Base-by-base conservation (phyloP, 23 tunicate species). In the Halocynthia roretzi region DNA sequence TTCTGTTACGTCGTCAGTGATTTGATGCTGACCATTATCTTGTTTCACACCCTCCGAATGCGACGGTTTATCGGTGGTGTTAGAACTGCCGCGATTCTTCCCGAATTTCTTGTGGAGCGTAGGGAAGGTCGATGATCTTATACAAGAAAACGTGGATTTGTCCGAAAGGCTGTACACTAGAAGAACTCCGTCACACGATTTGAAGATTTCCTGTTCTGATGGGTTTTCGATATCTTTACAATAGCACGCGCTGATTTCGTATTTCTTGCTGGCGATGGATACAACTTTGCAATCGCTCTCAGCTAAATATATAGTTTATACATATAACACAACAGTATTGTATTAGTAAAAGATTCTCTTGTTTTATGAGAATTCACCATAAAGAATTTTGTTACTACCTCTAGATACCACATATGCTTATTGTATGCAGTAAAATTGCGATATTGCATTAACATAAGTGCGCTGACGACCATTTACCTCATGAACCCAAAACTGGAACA, bases 111-210 rank as follows among this genome's bases (percentile, higher is more conserved):
- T 84, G 68, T 65, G 70, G 23, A 80, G 53, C 18, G 56, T 66
- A 21, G 72, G 77, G 57, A 72, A 65, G 2, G 77, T 69, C 19
- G n/a, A 51, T 6, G 90, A 66, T 53, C 67, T 80, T 14, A 74
- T 52, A 49, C 49, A 80, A n/a, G 75, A 56, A 18, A 85, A 72
- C 5, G 90, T 72, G 17, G 78, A 15, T 10, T 80, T 66, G 71
- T 85, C 90, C 62, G 76, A 56, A 4, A 85, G 69, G 9, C 84
- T 80, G 51, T 70, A 85, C 21, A 85, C 80, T 7, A 85, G 21
- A 6, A 73, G 64, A 15, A 73, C 69, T 10, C 90, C 90, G 23
- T 85, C 76, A 66, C 80, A 79, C 15, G 54, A 49, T 17, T 54
- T 52, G 61, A 85, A 10, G 31, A 51, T 54, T 19, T 73, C 80